Conservation (phyloP, 2,797 vertebrate genomes). For the Luscinia luscinia region DNA sequence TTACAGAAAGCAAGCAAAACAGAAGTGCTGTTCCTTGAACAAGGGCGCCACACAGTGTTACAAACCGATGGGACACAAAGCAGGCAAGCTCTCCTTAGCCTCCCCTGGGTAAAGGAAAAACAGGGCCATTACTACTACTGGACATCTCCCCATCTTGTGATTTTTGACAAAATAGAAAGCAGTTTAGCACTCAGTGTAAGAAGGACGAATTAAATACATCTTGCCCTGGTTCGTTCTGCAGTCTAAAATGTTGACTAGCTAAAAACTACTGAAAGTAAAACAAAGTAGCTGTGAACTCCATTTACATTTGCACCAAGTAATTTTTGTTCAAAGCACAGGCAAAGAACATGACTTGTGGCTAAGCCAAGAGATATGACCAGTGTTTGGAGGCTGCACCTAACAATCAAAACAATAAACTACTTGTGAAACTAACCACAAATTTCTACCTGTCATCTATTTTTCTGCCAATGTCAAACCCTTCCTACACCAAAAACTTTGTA, state of each 20-base stretch:
- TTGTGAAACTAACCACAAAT: neutral
- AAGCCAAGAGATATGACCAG: neutral
- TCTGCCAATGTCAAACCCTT: neutral
- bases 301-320: neutral
- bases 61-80: neutral
- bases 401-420: neutral
- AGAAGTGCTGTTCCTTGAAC: neutral
- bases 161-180: neutral
- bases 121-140: fast-evolving
- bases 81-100: fast-evolving
- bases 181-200: fast-evolving
- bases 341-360: neutral
- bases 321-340: neutral
- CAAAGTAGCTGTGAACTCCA: neutral
- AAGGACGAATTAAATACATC: neutral
- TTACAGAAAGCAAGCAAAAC: neutral
- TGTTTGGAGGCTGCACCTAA: neutral
- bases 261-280: neutral
- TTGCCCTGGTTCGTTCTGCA: neutral
- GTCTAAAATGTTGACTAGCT: neutral
- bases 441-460: neutral
- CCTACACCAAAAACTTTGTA: neutral
- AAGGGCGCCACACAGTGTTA: conserved; percentile 22
- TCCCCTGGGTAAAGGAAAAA: neutral
- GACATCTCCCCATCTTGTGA: fast-evolving